Conservation (phyloP, 2,888 invertebrate genomes). For the Entomobrya multifasciata region DNA sequence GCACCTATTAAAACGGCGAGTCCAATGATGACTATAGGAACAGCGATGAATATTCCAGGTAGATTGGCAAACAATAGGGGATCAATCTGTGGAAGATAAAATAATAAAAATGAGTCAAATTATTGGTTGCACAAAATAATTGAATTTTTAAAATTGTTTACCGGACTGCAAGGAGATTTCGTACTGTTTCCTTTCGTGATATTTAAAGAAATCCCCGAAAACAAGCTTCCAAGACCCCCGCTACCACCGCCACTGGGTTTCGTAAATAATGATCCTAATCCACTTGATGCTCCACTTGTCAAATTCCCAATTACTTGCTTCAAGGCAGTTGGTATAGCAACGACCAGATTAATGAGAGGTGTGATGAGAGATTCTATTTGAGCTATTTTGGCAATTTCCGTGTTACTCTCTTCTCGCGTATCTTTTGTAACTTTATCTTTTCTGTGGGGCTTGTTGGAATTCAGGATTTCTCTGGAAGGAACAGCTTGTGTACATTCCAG, state of each 20-base stretch:
- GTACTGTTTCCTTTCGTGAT: background rate
- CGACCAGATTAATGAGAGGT: background rate
- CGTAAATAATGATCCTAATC: background rate
- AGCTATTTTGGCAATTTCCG: background rate
- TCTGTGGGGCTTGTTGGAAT: constrained; percentile 19
- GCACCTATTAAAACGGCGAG: constrained; percentile 19
- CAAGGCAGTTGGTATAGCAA: background rate
- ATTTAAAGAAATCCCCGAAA: background rate
- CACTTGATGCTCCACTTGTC: background rate
- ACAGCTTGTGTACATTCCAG: background rate
- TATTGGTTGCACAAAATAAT: background rate
- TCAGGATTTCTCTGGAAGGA: constrained; percentile 2
- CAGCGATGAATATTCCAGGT: constrained; percentile 53
- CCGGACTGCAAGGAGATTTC: background rate
- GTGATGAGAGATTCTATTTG: background rate
- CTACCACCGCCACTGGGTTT: background rate
- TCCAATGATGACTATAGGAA: constrained; percentile 46
- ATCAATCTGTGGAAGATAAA: constrained; percentile 44
- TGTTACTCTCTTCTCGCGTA: background rate
- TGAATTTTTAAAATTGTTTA: background rate
- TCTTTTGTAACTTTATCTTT: background rate
- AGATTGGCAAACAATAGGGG: constrained; percentile 27
- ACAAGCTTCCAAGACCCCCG: background rate
- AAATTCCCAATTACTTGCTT: background rate
- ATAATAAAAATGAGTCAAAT: background rate